These are phyloP conservation scores for Thripadectes ignobilis DNA, from an alignment of 2,797 vertebrate species.

Conservation along the genomic window DNA sequence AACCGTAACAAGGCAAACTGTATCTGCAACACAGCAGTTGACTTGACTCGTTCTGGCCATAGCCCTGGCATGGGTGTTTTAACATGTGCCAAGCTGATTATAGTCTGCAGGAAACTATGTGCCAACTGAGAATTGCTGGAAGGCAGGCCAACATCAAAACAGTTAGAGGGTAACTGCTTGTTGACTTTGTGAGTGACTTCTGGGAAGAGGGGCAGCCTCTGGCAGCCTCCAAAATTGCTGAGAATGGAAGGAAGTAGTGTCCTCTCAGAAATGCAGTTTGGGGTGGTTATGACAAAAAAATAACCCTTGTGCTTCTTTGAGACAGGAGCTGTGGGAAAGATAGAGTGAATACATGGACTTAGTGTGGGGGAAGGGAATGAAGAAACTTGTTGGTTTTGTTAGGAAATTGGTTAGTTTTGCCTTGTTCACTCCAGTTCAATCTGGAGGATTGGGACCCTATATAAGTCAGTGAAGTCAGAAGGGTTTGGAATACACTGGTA, in stretches of 20 bases:
- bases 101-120: conserved; percentile 65
- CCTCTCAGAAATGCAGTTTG: conserved; percentile 38
- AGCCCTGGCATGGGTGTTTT: conserved; percentile 59
- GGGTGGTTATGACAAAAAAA: conserved; percentile 40
- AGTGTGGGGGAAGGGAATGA: not conserved
- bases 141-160: conserved; percentile 65
- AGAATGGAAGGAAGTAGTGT: conserved; percentile 49
- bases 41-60: conserved; percentile 23
- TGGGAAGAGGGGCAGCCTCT: conserved; percentile 56
- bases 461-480: not conserved
- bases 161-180: conserved; percentile 63
- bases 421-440: not conserved
- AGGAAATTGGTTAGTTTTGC: conserved; percentile 38
- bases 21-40: conserved; percentile 53
- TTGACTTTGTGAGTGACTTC: conserved; percentile 64
- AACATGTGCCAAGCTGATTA: conserved; percentile 67
- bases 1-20: conserved; percentile 28
- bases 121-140: conserved; percentile 67
- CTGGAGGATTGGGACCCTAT: not conserved
- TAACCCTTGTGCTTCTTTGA: conserved; percentile 27
- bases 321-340: conserved; percentile 36
- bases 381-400: conserved; percentile 50
- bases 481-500: not conserved
- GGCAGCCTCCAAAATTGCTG: conserved; percentile 50
- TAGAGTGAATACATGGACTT: not conserved